A percentile compares a stretch with the other conserved stretches of the same genome.
These are phyloP conservation scores for Leguminivora glycinivorella DNA, from an alignment of 1,140 invertebrate genomes.

Conservation along the genomic window DNA sequence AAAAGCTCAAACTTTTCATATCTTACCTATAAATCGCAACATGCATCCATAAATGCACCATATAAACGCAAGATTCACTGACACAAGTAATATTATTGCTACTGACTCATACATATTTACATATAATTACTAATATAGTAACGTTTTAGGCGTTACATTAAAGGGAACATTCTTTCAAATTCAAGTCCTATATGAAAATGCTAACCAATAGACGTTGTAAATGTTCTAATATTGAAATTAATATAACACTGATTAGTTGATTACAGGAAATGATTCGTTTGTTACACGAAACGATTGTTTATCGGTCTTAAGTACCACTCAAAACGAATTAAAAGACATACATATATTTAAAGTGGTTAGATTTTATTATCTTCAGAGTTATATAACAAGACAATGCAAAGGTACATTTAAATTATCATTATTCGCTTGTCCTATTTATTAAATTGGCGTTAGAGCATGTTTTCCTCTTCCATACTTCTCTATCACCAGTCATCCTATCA, in stretches of 20 bases:
- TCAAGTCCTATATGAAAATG: no score
- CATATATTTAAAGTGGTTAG: not conserved
- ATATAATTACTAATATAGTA: constrained; percentile 32
- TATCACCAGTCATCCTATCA: no score
- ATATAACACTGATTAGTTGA: not conserved
- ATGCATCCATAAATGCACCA: constrained; percentile 58
- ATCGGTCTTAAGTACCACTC: not conserved
- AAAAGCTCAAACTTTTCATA: not conserved
- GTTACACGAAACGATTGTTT: not conserved
- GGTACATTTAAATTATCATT: no score
- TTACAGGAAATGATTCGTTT: not conserved
- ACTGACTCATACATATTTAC: constrained; percentile 47
- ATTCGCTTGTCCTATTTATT: no score
- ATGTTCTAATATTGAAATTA: not conserved
- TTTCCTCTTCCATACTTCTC: no score
- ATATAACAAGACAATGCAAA: no score
- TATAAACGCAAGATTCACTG: constrained; percentile 55
- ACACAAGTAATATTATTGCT: constrained; percentile 54
- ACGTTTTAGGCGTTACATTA: constrained; percentile 40
- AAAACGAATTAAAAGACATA: not conserved
- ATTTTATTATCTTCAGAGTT: no score
- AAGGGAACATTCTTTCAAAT: constrained; percentile 29
- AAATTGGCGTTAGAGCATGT: no score
- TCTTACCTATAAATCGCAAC: constrained; percentile 56
- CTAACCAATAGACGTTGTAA: not conserved